Evolutionary conservation across 2,888 invertebrate genomes (phyloP).

Genomic region (Cerastoderma edule): DNA sequence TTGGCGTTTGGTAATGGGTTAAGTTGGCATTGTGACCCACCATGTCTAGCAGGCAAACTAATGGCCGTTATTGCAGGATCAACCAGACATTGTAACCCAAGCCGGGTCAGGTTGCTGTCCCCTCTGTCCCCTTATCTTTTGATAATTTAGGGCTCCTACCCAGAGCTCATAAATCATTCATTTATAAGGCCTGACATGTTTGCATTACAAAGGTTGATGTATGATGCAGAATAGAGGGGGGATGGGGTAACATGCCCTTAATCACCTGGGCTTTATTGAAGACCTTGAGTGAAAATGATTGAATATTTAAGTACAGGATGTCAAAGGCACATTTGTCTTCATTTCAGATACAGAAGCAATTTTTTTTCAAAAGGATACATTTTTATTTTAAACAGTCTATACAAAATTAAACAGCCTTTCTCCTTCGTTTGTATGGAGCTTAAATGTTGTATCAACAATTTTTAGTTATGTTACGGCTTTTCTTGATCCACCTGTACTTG

Average conservation of each 20-base stretch:
- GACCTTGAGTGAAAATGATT: slow-evolving; percentile 11
- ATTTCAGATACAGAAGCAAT: no score
- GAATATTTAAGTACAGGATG: slow-evolving; percentile 7
- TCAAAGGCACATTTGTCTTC: neutral
- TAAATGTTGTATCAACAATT: no score
- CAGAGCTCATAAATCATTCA: slow-evolving; percentile 28
- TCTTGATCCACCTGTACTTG: no score
- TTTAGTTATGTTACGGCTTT: no score
- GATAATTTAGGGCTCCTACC: slow-evolving; percentile 26
- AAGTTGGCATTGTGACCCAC: neutral
- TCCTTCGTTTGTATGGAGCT: no score
- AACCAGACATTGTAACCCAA: slow-evolving; percentile 11
- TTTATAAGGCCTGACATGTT: slow-evolving; percentile 29
- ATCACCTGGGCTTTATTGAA: neutral
- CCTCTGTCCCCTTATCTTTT: slow-evolving; percentile 2
- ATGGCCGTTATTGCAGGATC: neutral
- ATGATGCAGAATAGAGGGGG: neutral
- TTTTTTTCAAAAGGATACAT: no score
- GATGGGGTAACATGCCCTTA: slow-evolving; percentile 1
- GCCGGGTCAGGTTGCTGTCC: slow-evolving; percentile 5
- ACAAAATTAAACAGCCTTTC: no score
- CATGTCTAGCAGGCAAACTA: slow-evolving; percentile 4
- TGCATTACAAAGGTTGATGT: slow-evolving; percentile 22
- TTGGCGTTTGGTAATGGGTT: neutral
- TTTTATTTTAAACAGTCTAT: no score